These are phyloP conservation scores for Mesorhabditis sp. DNA, from an alignment of 2,888 invertebrate genomes.

Conservation along the genomic window DNA sequence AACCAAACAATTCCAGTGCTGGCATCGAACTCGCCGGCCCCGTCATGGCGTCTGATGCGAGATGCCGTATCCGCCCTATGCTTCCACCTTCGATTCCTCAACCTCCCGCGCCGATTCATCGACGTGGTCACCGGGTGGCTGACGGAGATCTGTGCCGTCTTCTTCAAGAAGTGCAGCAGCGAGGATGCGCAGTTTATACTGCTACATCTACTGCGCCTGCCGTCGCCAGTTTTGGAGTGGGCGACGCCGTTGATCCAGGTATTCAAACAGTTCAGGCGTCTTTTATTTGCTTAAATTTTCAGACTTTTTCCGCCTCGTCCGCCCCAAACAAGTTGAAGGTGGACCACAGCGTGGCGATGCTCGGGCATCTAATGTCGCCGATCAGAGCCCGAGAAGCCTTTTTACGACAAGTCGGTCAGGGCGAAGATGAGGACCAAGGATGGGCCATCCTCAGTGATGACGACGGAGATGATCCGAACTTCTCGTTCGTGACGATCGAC, in stretches of 20 bases:
- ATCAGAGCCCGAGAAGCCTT: constrained; percentile 44
- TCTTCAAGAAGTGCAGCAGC: constrained; percentile 39
- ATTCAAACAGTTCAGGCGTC: constrained; percentile 21
- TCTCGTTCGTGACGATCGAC: constrained; percentile 39
- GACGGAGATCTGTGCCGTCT: constrained; percentile 38
- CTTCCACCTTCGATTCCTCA: constrained; percentile 44
- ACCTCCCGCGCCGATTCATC: constrained; percentile 35
- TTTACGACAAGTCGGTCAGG: constrained; percentile 28
- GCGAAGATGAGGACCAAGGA: constrained; percentile 29
- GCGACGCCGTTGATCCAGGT: constrained; percentile 43
- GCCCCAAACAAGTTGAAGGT: constrained; percentile 34
- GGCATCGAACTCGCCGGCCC: constrained; percentile 13
- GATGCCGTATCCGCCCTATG: constrained; percentile 50
- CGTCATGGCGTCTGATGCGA: constrained; percentile 17
- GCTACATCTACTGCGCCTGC: constrained; percentile 49
- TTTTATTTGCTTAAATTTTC: not conserved
- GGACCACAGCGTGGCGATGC: constrained; percentile 50
- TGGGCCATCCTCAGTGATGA: constrained; percentile 42
- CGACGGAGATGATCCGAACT: constrained; percentile 25
- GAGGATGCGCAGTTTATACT: constrained; percentile 50
- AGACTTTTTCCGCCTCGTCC: constrained; percentile 6
- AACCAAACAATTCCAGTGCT: not conserved
- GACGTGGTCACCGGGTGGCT: constrained; percentile 48
- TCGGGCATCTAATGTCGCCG: constrained; percentile 44
- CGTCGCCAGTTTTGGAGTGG: constrained; percentile 47